A percentile compares a stretch with the other conserved stretches of the same genome.
Evolutionary conservation across 2,888 invertebrate genomes (phyloP).

Genomic region (Panorpa germanica): DNA sequence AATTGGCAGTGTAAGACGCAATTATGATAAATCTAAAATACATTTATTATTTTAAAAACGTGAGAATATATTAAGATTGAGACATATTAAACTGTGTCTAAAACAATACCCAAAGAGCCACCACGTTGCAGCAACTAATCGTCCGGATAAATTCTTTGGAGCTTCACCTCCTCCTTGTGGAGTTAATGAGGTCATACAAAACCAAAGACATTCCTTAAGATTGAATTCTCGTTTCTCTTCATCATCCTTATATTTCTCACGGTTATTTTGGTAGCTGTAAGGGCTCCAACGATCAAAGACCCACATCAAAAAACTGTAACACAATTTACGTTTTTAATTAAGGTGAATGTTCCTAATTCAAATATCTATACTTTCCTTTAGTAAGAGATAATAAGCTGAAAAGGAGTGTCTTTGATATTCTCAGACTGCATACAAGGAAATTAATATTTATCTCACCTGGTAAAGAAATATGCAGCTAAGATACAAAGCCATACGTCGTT

Average conservation of each 20-base stretch:
- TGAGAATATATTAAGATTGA: background rate
- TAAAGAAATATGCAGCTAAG: constrained; percentile 85
- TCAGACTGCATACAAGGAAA: too few relatives aligned
- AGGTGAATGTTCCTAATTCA: too few relatives aligned
- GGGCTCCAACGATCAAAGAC: constrained; percentile 94
- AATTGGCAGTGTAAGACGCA: constrained; percentile 94
- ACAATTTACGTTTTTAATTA: background rate
- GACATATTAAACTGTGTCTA: background rate
- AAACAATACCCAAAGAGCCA: constrained; percentile 75
- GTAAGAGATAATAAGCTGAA: too few relatives aligned
- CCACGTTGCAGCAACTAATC: constrained; percentile 93
- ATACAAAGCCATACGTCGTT: constrained; percentile 95
- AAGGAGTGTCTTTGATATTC: too few relatives aligned
- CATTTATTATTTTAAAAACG: constrained; percentile 2
- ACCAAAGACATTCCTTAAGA: constrained; percentile 93
- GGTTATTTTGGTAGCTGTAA: constrained; percentile 89
- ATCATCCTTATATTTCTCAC: constrained; percentile 80
- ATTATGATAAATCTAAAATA: constrained; percentile 73
- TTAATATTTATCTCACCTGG: constrained; percentile 51
- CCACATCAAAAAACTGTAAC: constrained; percentile 74
- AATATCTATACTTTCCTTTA: too few relatives aligned
- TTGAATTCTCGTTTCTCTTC: constrained; percentile 90
- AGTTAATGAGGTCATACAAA: constrained; percentile 95
- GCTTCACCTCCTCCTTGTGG: constrained; percentile 92
- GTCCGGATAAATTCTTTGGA: constrained; percentile 87